These are phyloP conservation scores for Carassius auratus DNA, from an alignment of 2,113 vertebrate species.

Conservation along the genomic window DNA sequence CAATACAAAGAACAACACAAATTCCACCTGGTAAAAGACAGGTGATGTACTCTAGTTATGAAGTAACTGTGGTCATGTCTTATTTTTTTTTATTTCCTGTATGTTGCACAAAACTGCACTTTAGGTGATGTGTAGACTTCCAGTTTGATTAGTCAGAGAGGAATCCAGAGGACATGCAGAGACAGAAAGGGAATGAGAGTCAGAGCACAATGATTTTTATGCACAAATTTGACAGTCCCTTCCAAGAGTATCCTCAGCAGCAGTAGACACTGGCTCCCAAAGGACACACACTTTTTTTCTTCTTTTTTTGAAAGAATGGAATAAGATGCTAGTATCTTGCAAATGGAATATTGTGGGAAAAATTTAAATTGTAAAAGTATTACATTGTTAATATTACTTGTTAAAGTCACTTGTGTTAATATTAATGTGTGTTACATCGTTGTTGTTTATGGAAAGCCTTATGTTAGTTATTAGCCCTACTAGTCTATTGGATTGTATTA, in stretches of 20 bases:
- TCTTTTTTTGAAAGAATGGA: not conserved
- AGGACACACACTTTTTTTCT: not conserved
- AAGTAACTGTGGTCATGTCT: not conserved
- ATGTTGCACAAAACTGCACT: not conserved
- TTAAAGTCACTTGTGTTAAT: not conserved
- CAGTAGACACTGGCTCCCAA: not conserved
- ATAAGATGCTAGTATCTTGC: not conserved
- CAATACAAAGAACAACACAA: not conserved
- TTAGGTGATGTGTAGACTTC: not conserved
- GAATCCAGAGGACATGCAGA: not conserved
- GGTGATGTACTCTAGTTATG: not conserved
- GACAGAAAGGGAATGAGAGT: not conserved
- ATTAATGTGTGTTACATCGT: not conserved
- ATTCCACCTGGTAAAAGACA: not conserved
- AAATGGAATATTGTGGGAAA: not conserved
- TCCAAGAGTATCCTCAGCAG: not conserved
- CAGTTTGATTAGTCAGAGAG: not conserved
- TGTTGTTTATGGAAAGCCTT: not conserved
- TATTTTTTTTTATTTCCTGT: not conserved
- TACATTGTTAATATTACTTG: not conserved
- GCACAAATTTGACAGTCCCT: not conserved
- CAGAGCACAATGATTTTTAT: not conserved
- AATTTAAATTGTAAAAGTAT: not conserved
- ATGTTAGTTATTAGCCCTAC: not conserved
- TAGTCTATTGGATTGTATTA: not conserved